These are phyloP conservation scores for Beris chalybata DNA, from an alignment of 2,888 invertebrate species.

Conservation along the genomic window DNA sequence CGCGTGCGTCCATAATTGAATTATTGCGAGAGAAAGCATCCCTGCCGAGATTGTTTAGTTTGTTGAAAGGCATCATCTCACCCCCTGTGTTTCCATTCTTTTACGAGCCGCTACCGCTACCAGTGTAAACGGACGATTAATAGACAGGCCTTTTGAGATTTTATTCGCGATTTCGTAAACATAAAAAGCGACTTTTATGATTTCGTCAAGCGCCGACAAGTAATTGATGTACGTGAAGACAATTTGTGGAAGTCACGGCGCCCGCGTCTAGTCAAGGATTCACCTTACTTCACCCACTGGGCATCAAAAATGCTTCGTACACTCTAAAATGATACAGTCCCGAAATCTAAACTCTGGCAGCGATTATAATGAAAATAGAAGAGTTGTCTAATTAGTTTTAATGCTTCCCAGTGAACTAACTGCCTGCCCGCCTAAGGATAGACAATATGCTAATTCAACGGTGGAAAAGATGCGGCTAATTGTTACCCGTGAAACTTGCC, in stretches of 20 bases:
- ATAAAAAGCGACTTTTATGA: constrained; percentile 1
- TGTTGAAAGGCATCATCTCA: constrained; percentile 19
- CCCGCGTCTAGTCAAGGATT: no score
- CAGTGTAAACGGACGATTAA: constrained; percentile 21
- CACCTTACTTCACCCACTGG: no score
- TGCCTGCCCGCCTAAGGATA: constrained; percentile 1
- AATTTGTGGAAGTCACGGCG: no score
- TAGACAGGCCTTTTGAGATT: background rate
- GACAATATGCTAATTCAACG: constrained; percentile 39
- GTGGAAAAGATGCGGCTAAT: constrained; percentile 39
- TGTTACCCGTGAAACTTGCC: constrained; percentile 31
- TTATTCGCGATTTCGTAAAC: no score
- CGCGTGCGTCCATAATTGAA: constrained; percentile 30
- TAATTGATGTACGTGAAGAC: constrained; percentile 9
- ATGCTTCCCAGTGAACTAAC: constrained; percentile 5
- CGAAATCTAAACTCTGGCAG: background rate
- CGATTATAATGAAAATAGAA: constrained; percentile 15
- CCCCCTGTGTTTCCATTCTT: constrained; percentile 21
- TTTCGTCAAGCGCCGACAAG: background rate
- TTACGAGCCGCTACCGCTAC: constrained; percentile 24
- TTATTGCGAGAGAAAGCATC: constrained; percentile 25
- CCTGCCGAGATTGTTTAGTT: constrained; percentile 29
- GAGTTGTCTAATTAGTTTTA: constrained; percentile 29
- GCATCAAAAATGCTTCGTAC: background rate
- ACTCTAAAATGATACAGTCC: background rate